A percentile compares a stretch with the other conserved stretches of the same genome.
Evolutionary conservation across 2,888 invertebrate genomes (phyloP).

Genomic region (Anthoptus insignis): DNA sequence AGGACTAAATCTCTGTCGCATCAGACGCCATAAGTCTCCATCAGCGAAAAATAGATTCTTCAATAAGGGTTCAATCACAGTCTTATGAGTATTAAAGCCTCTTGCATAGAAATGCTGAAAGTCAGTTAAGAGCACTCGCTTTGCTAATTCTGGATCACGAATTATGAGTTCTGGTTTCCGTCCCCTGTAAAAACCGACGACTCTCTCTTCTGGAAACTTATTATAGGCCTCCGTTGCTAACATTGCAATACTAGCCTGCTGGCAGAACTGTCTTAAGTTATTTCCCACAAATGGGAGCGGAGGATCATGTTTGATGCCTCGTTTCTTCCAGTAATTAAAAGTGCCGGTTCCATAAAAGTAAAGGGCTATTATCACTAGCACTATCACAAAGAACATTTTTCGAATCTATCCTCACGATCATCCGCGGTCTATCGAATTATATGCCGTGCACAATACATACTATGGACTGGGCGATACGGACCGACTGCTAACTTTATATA

Average conservation of each 20-base stretch:
- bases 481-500: not conserved
- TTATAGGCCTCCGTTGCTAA: conserved; percentile 66
- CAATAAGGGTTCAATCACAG: conserved; percentile 69
- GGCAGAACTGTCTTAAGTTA: conserved; percentile 64
- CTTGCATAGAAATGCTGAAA: conserved; percentile 70
- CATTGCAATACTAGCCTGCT: conserved; percentile 70
- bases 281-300: conserved; percentile 70
- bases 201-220: conserved; percentile 72
- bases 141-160: conserved; percentile 73
- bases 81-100: conserved; percentile 69
- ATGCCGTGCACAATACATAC: not conserved
- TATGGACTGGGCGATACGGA: conserved; percentile 5
- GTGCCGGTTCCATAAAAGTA: conserved; percentile 68
- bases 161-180: conserved; percentile 68
- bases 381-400: conserved; percentile 58
- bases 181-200: conserved; percentile 72
- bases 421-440: not conserved
- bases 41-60: conserved; percentile 76
- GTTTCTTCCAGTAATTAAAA: conserved; percentile 72
- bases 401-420: not conserved
- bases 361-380: conserved; percentile 54
- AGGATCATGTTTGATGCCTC: conserved; percentile 69
- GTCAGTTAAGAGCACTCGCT: conserved; percentile 70
- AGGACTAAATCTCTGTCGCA: conserved; percentile 74
- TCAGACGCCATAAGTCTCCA: conserved; percentile 74